A percentile compares a stretch with the other conserved stretches of the same genome.
These are phyloP conservation scores for Papilio demoleus DNA, from an alignment of 2,888 invertebrate species.

Conservation along the genomic window DNA sequence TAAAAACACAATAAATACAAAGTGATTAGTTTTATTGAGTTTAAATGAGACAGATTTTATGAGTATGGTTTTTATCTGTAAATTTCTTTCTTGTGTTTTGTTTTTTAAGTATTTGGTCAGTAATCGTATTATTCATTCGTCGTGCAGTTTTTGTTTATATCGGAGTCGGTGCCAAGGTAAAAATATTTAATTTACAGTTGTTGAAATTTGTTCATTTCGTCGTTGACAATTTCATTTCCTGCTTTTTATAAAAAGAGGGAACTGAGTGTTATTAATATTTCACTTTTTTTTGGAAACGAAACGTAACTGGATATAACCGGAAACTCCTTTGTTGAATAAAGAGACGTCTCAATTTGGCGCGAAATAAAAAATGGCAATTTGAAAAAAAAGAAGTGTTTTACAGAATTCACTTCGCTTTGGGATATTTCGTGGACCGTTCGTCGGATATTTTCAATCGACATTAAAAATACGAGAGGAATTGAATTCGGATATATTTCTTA, in stretches of 20 bases:
- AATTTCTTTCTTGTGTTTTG: neutral
- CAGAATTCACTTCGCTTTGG: conserved; percentile 16
- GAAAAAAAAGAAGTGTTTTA: conserved; percentile 27
- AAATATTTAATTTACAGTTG: conserved; percentile 30
- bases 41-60: too few species aligned
- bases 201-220: conserved; percentile 33
- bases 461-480: neutral
- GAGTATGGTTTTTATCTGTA: neutral
- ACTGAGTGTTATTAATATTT: conserved; percentile 37
- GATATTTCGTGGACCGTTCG: neutral
- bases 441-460: conserved; percentile 11
- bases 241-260: conserved; percentile 5
- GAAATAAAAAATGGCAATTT: conserved; percentile 31
- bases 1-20: too few species aligned
- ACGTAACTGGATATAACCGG: conserved; percentile 28
- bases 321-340: conserved; percentile 39
- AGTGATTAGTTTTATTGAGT: too few species aligned
- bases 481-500: neutral
- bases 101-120: neutral
- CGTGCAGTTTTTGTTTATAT: neutral
- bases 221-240: conserved; percentile 39
- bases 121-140: neutral
- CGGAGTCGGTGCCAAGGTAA: neutral
- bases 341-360: conserved; percentile 33
- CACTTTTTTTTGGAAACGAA: conserved; percentile 38